A percentile compares a stretch with the other conserved stretches of the same genome.
Conservation (phyloP, 2,113 vertebrate genomes). For the Sapayoa aenigma region DNA sequence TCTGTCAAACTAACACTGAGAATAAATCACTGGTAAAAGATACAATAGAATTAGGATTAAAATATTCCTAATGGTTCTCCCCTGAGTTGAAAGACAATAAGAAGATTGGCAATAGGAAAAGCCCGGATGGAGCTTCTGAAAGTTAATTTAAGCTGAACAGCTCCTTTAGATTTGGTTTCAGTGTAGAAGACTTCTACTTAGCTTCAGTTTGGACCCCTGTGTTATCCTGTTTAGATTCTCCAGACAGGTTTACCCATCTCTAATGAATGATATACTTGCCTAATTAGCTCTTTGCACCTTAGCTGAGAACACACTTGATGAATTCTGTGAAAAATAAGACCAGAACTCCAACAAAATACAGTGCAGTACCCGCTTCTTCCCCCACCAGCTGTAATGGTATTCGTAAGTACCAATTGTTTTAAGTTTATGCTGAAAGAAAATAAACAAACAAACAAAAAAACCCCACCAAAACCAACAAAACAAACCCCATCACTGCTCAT, state of each 20-base stretch:
- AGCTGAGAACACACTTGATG: rapidly evolving
- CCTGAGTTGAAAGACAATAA: background rate
- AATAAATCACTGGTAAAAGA: background rate
- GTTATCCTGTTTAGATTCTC: background rate
- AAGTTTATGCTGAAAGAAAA: background rate
- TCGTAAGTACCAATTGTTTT: background rate
- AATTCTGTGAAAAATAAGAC: background rate
- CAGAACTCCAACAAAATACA: background rate
- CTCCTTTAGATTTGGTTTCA: background rate
- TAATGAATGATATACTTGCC: background rate
- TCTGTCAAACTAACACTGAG: background rate
- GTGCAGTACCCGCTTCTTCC: background rate
- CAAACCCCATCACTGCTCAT: background rate
- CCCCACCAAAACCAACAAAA: background rate
- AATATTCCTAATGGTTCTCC: background rate
- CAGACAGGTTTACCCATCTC: background rate
- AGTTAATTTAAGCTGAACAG: background rate
- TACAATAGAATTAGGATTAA: background rate
- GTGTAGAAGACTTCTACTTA: background rate
- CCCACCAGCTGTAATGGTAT: background rate
- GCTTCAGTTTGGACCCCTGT: background rate
- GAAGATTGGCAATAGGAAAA: background rate
- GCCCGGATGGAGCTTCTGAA: background rate
- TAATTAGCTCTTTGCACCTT: background rate
- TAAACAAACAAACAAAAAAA: background rate